Evolutionary conservation across 1,140 invertebrate species (phyloP), one percentile per base, ranked within the genome.

Genomic region (Globodera rostochiensis): DNA sequence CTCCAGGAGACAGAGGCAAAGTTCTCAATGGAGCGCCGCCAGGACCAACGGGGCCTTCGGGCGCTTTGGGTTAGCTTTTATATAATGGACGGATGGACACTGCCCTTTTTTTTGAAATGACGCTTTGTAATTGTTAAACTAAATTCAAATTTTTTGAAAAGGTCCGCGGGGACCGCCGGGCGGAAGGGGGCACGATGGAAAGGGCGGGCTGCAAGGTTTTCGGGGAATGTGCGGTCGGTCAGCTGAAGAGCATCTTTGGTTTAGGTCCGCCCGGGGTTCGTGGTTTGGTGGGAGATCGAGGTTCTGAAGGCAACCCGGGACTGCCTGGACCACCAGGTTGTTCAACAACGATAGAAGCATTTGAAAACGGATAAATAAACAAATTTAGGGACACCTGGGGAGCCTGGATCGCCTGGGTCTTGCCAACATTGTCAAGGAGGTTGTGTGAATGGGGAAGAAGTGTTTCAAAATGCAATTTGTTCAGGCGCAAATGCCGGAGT

Each of bases 1-100:
- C 84, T n/a, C 49, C 71, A 1, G 87, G 87, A 53, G 87, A 88
- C 77, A 73, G 86, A 7, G 87, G 87, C 45, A 88, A 88, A 66
- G 86, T 88, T 19, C 70, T 88, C 13, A 88, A 88, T 73, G 87
- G 87, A 25, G 87, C 87, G 19, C 87, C 87, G 45, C 86, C 87
- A 75, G 86, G 86, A 36, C 87, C 87, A 60, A 80, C 83, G 6
- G 86, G 86, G n/a, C 67, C 74, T 6, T n/a, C 71, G 45, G 81
- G 81, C 3, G 9, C 49, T 45, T 13, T 79, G 15, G 82, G 83
- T 76, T 36, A n/a, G 7, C 36, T 36, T 36, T 36, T 36, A 36
- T 36, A 36, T 36, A 64, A 85, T 11, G 15, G 4, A 47, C 60
- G 11, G 4, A 2, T 8, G n/a, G 84, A 81, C 46, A 25, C 82